A percentile compares a stretch with the other conserved stretches of the same genome.
These are phyloP conservation scores for Petrosia ficiformis DNA, from an alignment of 37 sponge, comb jelly and placozoan genomes.

Conservation along the genomic window DNA sequence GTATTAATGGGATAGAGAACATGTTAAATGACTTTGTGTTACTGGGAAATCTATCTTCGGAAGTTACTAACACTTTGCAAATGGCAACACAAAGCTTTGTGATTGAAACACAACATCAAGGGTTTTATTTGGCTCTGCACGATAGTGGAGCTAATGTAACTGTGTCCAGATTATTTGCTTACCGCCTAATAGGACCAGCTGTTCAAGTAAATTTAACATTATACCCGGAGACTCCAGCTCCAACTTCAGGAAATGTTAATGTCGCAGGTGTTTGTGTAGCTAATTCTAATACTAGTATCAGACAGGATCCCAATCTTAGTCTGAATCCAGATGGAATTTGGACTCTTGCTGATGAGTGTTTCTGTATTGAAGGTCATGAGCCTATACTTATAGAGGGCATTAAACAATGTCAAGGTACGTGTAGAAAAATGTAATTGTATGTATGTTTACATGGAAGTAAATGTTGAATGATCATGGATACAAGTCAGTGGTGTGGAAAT, in stretches of 20 bases:
- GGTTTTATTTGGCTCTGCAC: background rate
- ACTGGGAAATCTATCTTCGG: background rate
- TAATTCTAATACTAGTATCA: background rate
- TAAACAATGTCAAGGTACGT: conserved; percentile 7
- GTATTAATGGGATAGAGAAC: background rate
- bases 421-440: background rate
- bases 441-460: background rate
- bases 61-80: background rate
- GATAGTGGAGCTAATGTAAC: conserved; percentile 5
- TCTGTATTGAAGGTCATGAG: background rate
- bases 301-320: background rate
- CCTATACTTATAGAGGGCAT: background rate
- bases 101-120: background rate
- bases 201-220: background rate
- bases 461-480: too few relatives aligned
- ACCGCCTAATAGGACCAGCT: conserved; percentile 2
- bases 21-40: background rate
- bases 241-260: background rate
- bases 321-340: background rate
- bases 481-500: too few relatives aligned
- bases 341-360: background rate
- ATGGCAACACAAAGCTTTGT: background rate
- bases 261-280: background rate
- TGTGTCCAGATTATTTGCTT: background rate
- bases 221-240: background rate